Conservation (phyloP, 92 coral and sea anemone species). For the Zoanthus sansibaricus region DNA sequence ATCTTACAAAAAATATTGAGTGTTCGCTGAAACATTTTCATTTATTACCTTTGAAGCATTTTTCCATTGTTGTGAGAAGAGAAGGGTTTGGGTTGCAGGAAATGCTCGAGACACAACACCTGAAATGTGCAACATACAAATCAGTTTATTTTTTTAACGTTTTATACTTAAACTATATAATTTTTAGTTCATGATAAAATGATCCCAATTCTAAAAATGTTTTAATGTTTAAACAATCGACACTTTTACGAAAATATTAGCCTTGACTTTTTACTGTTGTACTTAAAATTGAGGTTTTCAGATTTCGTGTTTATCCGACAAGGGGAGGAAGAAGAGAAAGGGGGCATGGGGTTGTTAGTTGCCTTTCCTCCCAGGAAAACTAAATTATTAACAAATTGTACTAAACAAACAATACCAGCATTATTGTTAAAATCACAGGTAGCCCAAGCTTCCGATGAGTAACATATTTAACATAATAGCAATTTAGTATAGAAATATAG, state of each 20-base stretch:
- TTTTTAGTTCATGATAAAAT: not conserved
- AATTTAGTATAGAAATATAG: too few relatives aligned
- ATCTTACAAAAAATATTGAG: not conserved
- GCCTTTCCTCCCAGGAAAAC: not conserved
- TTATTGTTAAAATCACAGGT: not conserved
- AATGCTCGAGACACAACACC: conserved; percentile 59
- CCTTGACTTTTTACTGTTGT: not conserved
- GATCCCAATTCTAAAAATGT: not conserved
- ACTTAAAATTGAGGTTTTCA: not conserved
- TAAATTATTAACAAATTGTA: conserved; percentile 13
- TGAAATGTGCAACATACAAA: conserved; percentile 16
- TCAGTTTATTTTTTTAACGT: not conserved
- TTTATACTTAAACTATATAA: not conserved
- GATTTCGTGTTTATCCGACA: not conserved
- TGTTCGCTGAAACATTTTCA: not conserved
- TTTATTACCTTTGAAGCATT: conserved; percentile 48
- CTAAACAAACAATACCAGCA: conserved; percentile 1
- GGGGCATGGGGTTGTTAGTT: not conserved
- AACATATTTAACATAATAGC: too few relatives aligned
- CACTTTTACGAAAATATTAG: not conserved
- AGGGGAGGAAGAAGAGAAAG: not conserved
- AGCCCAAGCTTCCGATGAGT: too few relatives aligned
- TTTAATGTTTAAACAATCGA: not conserved
- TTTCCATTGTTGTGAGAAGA: conserved; percentile 36
- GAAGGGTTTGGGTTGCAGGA: conserved; percentile 69